Evolutionary conservation across 1,140 invertebrate genomes (phyloP).

Genomic region (Solenopsis fugax): DNA sequence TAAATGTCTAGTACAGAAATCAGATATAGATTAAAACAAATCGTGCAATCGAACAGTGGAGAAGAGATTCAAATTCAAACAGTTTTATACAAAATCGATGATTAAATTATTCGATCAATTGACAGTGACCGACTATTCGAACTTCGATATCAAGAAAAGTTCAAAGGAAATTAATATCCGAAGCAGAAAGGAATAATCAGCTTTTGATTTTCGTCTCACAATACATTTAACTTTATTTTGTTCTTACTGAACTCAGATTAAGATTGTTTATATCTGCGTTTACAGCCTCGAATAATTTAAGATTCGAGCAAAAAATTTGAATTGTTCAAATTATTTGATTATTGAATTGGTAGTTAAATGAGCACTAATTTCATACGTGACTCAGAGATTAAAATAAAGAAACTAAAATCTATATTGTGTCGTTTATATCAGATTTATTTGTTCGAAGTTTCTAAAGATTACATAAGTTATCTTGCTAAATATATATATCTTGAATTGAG

Average conservation of each 20-base stretch:
- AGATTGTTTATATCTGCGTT: background rate
- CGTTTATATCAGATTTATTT: conserved; percentile 8
- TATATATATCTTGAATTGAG: conserved; percentile 14
- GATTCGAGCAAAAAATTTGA: background rate
- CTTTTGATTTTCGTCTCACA: background rate
- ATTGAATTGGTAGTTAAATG: background rate
- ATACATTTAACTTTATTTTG: background rate
- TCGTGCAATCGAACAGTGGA: background rate
- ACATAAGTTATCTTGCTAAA: background rate
- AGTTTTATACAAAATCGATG: background rate
- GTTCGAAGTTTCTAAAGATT: conserved; percentile 31
- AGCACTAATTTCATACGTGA: background rate
- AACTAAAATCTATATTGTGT: conserved; percentile 24
- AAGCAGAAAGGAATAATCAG: background rate
- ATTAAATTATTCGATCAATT: background rate
- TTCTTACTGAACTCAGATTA: background rate
- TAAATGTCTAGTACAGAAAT: background rate
- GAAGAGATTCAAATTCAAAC: background rate
- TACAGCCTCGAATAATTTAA: background rate
- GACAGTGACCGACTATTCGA: background rate
- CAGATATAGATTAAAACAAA: background rate
- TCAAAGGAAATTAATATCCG: background rate
- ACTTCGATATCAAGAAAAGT: background rate
- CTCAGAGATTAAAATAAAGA: conserved; percentile 11
- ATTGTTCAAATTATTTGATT: background rate